Evolutionary conservation across 2,113 vertebrate genomes (phyloP), one percentile per base, ranked within the genome.

Genomic region (Physeter macrocephalus): DNA sequence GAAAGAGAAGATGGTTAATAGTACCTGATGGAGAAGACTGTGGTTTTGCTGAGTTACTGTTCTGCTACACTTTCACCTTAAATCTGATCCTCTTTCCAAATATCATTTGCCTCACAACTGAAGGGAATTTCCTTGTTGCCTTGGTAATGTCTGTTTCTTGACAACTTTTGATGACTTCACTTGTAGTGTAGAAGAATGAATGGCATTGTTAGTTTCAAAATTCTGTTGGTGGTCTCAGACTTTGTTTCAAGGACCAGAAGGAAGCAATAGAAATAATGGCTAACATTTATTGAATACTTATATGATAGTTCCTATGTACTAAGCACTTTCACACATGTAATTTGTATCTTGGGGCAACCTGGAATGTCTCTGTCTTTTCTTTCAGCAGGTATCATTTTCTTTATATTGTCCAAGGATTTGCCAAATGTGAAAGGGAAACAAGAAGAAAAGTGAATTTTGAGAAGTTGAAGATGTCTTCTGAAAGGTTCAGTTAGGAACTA

Each of bases 241-340:
- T 84, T 91, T 69, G n/a, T 82, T 77, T 90, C 61, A 88, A 83
- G 69, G 25, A 67, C n/a, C 23, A 57, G n/a, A 41, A 88, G 17
- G 27, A 93, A 88, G 31, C 46, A 92, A 27, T 94, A 89, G 83
- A 96, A 92, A 66, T 71, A 69, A 75, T 94, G 84, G 14, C 27
- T 71, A 80, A 61, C 34, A 36, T 74, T 90, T 87, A 72, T 83
- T 90, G 57, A 88, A 21, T 88, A 61, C 7, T 29, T 87, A 6
- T 41, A 69, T n/a, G 36, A 78, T 82, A 78, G 36, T 80, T 86
- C 31, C 78, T 97, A 0, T 72, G 54, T 87, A 13, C 62, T 80
- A 62, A 84, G 25, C 9, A 66, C 3, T 77, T 71, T 90, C n/a
- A 71, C n/a, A 80, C 11, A 8, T 94, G 25, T 86, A 71, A 72